Evolutionary conservation across 2,888 invertebrate genomes (phyloP), one percentile per base, ranked within the genome.

Genomic region (Ceraclea dissimilis): DNA sequence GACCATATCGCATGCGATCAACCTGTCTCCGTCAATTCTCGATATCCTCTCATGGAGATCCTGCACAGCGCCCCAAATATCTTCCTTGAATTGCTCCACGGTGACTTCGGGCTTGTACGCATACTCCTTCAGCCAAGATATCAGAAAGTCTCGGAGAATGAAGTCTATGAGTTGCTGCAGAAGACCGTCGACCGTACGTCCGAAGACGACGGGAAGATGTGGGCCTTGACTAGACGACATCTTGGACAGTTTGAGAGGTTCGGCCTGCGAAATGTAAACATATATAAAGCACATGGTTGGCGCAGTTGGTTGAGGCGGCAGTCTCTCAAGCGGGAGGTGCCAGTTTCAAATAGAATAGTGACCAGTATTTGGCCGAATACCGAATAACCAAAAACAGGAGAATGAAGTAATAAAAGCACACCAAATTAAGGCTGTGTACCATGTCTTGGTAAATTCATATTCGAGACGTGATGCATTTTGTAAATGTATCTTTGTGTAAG

Each of bases 131-230:
- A 93, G 74, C 88, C 91, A 93, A 52, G 80, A 78, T 21, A 83
- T 75, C 59, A 93, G 80, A 73, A 88, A 92, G 70, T 93, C 93
- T 65, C 88, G 76, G 44, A 90, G 76, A 34, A 86, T 75, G 69
- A 88, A 82, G 69, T 93, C 91, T 63, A 93, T 79, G 43, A 93
- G 76, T 68, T 91, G 87, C 66, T 92, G 90, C 21, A 93, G 71
- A 62, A 90, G 84, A 65, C 86, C 83, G 67, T 93, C 93, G 34
- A 93, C 88, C 57, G 89, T 88, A 61, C 89, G 81, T 44, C 90
- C 88, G 71, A 90, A 88, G 66, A 90, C 81, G n/a, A 88, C 75
- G n/a, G 88, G 85, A 63, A 88, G 77, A 70, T 85, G 84, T 46
- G 76, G 74, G 8, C 39, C 39, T 62, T 75, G 64, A 66, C 64